Base-by-base conservation (phyloP, 2,113 vertebrate species). In the Sturnus vulgaris region DNA sequence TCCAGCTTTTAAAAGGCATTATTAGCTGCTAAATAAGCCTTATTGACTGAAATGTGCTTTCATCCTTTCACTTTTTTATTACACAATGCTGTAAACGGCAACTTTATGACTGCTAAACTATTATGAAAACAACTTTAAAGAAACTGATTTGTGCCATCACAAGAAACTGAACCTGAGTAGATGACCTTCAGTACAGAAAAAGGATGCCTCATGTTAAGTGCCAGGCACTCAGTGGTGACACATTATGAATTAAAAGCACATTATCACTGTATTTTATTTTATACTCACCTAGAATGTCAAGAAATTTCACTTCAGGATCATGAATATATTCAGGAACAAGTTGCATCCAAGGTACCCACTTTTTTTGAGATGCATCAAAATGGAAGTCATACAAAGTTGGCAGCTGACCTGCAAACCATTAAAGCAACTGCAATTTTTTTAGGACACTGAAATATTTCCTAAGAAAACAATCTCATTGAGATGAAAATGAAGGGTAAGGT, bases 321-420 rank as follows among this genome's bases (percentile, higher is more conserved):
- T 99, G 98, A 71, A 98, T 39, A 39, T 99, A 99, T 95, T 98
- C 97, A 28, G 98, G 84, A 44, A 99, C 99, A 84, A 99, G 75
- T 1, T 97, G 97, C 63, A 69, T 98, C 99, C 99, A 99, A 4
- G 99, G 98, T 75, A 99, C 68, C 99, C 99, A 99, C 24, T 96
- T 98, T 65, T 97, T 97, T 73, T 95, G 50, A 21, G 63, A 77
- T 23, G 56, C 92, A 90, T 99, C 98, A 94, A 99, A 99, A 87
- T 99, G 99, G 61, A 99, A 99, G 90, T 99, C 99, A 71, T 98
- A 99, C 80, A 99, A 96, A 79, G 98, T 99, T 10, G 98, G 98
- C 53, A 99, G 97, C 46, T 98, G 98, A 76, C 98, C 99, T 99
- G 96, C 24, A 96, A 95, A 28, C 13, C 39, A 61, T 78, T 59